Percentiles rank a stretch among this genome's conserved stretches.
phyloP scores from a whole-genome alignment of 2,113 vertebrate species.

The Brachypteracias leptosomus region DNA sequence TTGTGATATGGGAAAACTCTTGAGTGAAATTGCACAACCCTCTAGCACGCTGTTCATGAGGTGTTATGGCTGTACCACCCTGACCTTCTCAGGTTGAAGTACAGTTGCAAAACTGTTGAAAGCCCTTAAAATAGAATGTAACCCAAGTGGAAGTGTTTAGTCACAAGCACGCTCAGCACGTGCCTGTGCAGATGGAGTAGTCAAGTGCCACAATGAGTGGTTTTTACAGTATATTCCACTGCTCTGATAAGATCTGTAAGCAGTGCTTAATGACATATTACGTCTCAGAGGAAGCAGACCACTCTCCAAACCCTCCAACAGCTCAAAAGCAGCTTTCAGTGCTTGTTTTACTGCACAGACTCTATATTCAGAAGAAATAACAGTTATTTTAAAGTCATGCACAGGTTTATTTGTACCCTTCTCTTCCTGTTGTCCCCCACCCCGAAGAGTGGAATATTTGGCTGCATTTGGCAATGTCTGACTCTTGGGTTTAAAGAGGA shows the following conservation, averaged over 20 bases:
- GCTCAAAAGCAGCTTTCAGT: background rate
- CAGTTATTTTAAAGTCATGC: background rate
- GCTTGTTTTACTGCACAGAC: background rate
- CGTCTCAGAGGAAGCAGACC: background rate
- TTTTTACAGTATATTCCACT: background rate
- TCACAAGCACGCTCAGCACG: background rate
- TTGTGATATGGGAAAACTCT: background rate
- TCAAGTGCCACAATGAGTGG: background rate
- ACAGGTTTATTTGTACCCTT: background rate
- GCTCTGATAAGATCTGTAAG: background rate
- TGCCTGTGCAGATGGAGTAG: background rate
- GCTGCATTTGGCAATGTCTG: background rate
- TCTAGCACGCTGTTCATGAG: background rate
- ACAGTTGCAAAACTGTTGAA: background rate
- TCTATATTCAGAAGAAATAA: background rate
- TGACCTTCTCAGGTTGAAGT: conserved; percentile 1
- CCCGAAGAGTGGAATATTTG: background rate
- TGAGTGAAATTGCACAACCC: background rate
- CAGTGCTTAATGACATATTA: background rate
- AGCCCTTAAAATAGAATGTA: conserved; percentile 4
- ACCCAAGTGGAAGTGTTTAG: background rate
- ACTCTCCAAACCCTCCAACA: background rate
- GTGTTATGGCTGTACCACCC: background rate
- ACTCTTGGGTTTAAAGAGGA: background rate
- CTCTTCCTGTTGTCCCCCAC: background rate